A percentile compares a stretch with the other conserved stretches of the same genome.
These are phyloP conservation scores for Chrysomela aeneicollis DNA, from an alignment of 2,888 invertebrate species.

Conservation along the genomic window DNA sequence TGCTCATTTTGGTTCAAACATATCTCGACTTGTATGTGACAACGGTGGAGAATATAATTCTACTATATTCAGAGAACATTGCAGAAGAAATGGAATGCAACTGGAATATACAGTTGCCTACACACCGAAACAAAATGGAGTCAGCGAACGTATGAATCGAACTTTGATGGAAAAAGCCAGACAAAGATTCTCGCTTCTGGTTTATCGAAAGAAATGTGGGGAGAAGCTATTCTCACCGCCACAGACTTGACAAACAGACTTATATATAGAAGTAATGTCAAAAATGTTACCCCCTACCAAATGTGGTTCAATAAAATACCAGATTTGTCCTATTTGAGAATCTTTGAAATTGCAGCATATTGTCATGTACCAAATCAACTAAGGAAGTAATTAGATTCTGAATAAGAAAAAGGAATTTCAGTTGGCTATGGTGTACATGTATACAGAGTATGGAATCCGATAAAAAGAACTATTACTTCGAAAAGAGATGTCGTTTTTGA, in stretches of 20 bases:
- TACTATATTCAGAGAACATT: not conserved
- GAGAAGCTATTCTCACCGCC: not conserved
- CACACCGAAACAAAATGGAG: not conserved
- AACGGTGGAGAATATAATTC: not conserved
- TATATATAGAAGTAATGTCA: not conserved
- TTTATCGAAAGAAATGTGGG: not conserved
- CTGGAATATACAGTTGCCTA: not conserved
- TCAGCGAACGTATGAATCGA: not conserved
- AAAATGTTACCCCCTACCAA: not conserved
- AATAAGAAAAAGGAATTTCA: not conserved
- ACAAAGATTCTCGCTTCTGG: not conserved
- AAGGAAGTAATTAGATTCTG: not conserved
- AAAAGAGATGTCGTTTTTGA: not conserved
- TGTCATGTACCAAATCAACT: slow-evolving; percentile 1
- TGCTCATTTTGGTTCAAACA: not conserved
- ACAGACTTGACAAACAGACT: not conserved
- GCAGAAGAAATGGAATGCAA: not conserved
- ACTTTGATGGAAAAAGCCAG: not conserved
- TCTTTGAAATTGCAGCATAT: not conserved
- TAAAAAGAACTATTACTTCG: not conserved
- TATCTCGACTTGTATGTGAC: not conserved
- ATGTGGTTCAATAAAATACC: too few relatives aligned
- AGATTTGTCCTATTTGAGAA: too few relatives aligned
- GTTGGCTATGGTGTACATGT: too few relatives aligned
- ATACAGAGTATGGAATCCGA: not conserved